Percentiles rank a stretch among this genome's conserved stretches.
phyloP scores from a whole-genome alignment of 2,888 invertebrate species.

The Nipponacmea schrenckii region DNA sequence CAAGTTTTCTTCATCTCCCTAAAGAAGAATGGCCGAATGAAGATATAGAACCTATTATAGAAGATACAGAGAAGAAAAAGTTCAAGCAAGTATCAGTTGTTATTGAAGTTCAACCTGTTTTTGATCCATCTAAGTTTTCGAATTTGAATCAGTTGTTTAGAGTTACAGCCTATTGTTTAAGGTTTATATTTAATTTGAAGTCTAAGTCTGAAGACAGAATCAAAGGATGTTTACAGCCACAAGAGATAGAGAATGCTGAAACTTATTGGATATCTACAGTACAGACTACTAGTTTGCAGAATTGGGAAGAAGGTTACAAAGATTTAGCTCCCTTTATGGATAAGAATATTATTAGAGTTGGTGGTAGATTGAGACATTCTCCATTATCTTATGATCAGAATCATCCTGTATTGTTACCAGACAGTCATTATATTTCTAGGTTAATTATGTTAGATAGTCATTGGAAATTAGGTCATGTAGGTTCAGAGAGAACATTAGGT shows the following conservation, averaged over 20 bases:
- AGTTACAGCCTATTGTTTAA: conserved; percentile 15
- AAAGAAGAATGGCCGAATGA: too few species aligned
- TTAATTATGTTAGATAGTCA: conserved; percentile 14
- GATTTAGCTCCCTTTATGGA: conserved; percentile 8
- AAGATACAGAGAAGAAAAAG: not conserved
- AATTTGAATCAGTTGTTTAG: conserved; percentile 1
- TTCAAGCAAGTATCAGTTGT: not conserved
- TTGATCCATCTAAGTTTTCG: conserved; percentile 8
- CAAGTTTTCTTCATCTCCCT: too few species aligned
- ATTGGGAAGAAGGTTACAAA: not conserved
- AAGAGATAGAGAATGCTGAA: conserved; percentile 15
- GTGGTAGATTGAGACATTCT: conserved; percentile 16
- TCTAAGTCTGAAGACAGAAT: too few species aligned
- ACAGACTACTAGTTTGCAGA: not conserved
- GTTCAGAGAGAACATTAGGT: conserved; percentile 15
- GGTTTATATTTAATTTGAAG: not conserved
- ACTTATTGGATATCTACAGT: conserved; percentile 2
- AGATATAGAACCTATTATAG: too few species aligned
- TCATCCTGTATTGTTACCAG: conserved; percentile 12
- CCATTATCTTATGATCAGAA: not conserved
- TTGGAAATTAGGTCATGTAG: conserved; percentile 3
- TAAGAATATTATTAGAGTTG: conserved; percentile 8
- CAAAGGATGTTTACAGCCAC: too few species aligned
- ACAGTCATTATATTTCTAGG: not conserved
- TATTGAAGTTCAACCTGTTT: not conserved